Percentiles rank a stretch among this genome's conserved stretches.
These are phyloP conservation scores for Trichonephila clavata DNA, from an alignment of 1,140 invertebrate genomes.

Conservation along the genomic window DNA sequence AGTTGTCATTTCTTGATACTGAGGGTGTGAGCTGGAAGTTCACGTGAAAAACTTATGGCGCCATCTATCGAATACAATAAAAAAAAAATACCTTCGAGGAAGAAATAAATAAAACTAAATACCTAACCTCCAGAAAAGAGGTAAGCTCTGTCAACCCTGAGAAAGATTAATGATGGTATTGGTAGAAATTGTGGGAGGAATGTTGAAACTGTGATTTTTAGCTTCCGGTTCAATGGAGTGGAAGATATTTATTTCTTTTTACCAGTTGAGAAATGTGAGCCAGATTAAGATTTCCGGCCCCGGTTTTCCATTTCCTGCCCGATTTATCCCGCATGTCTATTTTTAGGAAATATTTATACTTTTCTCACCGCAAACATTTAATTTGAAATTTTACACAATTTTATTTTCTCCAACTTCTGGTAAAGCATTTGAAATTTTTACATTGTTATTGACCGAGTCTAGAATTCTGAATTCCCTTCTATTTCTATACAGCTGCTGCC, in stretches of 20 bases:
- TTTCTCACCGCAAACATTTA: not conserved
- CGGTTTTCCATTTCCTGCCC: slow-evolving; percentile 38
- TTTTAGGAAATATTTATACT: slow-evolving; percentile 14
- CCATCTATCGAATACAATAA: slow-evolving; percentile 55
- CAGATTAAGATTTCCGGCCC: slow-evolving; percentile 69
- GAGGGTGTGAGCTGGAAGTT: not conserved
- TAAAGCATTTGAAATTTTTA: too few relatives aligned
- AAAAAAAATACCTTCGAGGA: slow-evolving; percentile 13
- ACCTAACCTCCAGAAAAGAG: slow-evolving; percentile 38
- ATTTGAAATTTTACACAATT: too few relatives aligned
- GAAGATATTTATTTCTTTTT: slow-evolving; percentile 72
- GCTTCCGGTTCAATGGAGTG: slow-evolving; percentile 65
- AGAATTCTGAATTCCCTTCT: too few relatives aligned
- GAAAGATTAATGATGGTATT: slow-evolving; percentile 73
- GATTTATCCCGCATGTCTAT: slow-evolving; percentile 31
- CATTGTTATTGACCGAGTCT: too few relatives aligned
- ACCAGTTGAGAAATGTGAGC: slow-evolving; percentile 67
- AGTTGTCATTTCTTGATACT: not conserved
- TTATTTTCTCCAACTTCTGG: too few relatives aligned
- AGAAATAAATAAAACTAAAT: slow-evolving; percentile 45
- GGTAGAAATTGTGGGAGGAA: slow-evolving; percentile 70
- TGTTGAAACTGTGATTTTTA: slow-evolving; percentile 76
- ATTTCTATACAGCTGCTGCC: too few relatives aligned
- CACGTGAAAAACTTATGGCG: slow-evolving; percentile 16
- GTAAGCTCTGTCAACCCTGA: slow-evolving; percentile 52